Evolutionary conservation across 2,888 invertebrate genomes (phyloP).

Genomic region (Luperina nickerlii): DNA sequence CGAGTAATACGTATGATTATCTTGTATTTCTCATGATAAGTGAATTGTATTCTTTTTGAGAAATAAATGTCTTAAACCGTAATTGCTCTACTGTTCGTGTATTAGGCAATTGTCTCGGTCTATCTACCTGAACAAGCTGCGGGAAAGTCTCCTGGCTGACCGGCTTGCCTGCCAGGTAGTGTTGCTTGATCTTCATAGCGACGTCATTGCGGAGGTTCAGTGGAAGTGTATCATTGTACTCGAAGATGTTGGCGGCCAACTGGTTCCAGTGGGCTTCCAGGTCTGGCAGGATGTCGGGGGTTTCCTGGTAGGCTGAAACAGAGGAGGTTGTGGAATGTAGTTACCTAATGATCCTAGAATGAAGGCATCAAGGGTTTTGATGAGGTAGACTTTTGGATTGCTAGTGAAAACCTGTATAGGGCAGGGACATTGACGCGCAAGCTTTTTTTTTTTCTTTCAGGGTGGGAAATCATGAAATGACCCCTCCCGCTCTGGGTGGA

Average conservation of each 20-base stretch:
- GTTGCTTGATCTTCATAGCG: conserved; percentile 88
- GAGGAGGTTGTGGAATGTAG: not conserved
- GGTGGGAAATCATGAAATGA: too few species aligned
- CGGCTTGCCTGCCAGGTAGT: conserved; percentile 89
- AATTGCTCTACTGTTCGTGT: too few species aligned
- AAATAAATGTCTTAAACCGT: too few species aligned
- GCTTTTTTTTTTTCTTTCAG: too few species aligned
- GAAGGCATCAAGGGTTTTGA: not conserved
- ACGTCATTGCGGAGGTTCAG: conserved; percentile 82
- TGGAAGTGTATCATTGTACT: conserved; percentile 91
- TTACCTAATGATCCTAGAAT: not conserved
- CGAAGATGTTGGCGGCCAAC: conserved; percentile 91
- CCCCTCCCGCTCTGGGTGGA: too few species aligned
- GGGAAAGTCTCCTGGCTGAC: conserved; percentile 86
- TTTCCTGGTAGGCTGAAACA: conserved; percentile 77
- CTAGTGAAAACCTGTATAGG: not conserved
- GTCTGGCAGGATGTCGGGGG: conserved; percentile 84
- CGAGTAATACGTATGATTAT: too few species aligned
- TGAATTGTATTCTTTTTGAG: too few species aligned
- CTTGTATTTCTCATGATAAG: too few species aligned
- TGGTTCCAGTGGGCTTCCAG: conserved; percentile 90
- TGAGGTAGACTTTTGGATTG: not conserved
- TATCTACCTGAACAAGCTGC: conserved; percentile 81
- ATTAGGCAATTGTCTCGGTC: not conserved
- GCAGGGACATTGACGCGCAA: too few species aligned